A percentile compares a stretch with the other conserved stretches of the same genome.
phyloP scores from a whole-genome alignment of 2,113 vertebrate species.

The Malurus melanocephalus region DNA sequence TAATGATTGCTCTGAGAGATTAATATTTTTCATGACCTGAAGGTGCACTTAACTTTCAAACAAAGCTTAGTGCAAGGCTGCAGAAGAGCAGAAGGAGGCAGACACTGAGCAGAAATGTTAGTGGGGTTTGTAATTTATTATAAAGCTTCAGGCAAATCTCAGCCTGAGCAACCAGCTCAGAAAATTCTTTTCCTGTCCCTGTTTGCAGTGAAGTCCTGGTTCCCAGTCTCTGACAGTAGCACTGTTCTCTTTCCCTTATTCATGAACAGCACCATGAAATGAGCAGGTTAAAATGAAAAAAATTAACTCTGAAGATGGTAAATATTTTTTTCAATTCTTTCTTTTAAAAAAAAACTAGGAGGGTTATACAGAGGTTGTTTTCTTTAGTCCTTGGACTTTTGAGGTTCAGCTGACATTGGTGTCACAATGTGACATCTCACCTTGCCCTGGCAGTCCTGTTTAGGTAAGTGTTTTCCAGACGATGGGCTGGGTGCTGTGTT shows the following conservation, averaged over 20 bases:
- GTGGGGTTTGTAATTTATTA: not conserved
- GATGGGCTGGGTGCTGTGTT: not conserved
- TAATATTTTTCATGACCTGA: constrained; percentile 45
- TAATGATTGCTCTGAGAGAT: constrained; percentile 42
- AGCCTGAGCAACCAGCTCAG: not conserved
- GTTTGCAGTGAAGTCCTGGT: not conserved
- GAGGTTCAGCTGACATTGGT: not conserved
- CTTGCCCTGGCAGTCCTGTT: not conserved
- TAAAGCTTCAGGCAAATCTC: not conserved
- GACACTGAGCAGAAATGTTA: not conserved
- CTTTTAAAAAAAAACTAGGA: not conserved
- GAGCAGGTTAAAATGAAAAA: not conserved
- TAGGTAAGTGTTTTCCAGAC: not conserved
- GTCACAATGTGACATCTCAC: not conserved
- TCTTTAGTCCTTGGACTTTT: not conserved
- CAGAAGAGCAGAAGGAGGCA: not conserved
- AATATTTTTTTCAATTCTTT: not conserved
- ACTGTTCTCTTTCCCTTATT: not conserved
- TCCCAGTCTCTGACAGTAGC: not conserved
- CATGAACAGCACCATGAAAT: not conserved
- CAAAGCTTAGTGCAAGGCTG: not conserved
- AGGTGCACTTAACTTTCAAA: not conserved
- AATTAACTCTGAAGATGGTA: not conserved
- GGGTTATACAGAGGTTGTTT: not conserved
- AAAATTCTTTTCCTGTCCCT: not conserved